Evolutionary conservation across 2,113 vertebrate genomes (phyloP).

Genomic region (Tupaia tana): DNA sequence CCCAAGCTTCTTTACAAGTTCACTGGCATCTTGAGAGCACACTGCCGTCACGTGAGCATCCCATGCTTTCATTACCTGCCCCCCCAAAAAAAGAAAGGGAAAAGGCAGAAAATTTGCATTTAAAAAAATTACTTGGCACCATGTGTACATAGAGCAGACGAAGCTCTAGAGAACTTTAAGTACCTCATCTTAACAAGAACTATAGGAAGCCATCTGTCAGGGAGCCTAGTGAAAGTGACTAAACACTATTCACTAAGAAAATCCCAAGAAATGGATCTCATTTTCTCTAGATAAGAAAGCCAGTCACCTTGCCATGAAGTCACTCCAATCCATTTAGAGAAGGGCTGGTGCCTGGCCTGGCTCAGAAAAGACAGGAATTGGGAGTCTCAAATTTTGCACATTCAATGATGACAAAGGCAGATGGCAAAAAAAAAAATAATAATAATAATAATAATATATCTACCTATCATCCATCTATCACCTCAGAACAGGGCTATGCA

Average conservation of each 20-base stretch:
- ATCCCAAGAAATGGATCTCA: background rate
- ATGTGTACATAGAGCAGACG: background rate
- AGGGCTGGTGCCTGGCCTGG: background rate
- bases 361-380: background rate
- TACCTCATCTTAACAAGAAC: background rate
- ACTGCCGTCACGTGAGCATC: conserved; percentile 95
- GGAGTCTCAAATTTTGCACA: background rate
- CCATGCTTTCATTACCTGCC: conserved; percentile 95
- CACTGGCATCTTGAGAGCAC: conserved; percentile 93
- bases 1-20: conserved; percentile 91
- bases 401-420: background rate
- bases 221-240: conserved; percentile 12
- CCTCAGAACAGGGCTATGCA: no score
- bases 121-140: background rate
- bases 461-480: no score
- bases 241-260: conserved; percentile 30
- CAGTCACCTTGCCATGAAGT: background rate
- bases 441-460: no score
- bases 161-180: conserved; percentile 17
- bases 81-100: rapidly evolving
- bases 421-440: background rate
- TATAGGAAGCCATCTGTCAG: conserved; percentile 25
- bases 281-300: background rate
- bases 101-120: background rate
- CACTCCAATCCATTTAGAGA: background rate